Base-by-base conservation (phyloP, 2,113 vertebrate species). In the Nesospiza acunhae region DNA sequence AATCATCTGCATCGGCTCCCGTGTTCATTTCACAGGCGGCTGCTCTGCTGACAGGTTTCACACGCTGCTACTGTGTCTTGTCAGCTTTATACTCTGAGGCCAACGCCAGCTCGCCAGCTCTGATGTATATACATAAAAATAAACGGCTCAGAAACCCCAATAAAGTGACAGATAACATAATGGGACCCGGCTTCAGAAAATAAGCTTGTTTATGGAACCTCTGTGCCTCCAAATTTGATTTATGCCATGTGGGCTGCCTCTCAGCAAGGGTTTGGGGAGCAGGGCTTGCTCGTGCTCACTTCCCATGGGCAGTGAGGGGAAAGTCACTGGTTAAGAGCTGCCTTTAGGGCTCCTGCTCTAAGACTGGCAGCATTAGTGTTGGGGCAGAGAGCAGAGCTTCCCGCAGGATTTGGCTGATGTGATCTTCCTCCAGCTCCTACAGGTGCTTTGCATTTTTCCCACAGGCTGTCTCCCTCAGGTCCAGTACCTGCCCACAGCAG, bases 1-100 rank as follows among this genome's bases (percentile, higher is more conserved):
- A 87, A 89, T 33, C 41, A 2, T 91, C 39, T 4, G 86, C 68
- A 33, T 52, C 3, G 0, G 74, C 90, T 90, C 92, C 66, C 1
- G 18, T 97, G 98, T 98, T 98, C 97, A 98, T 98, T 98, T 98
- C 98, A 98, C 98, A 98, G 97, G 97, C 96, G 76, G 96, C 98
- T 98, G 98, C 97, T 94, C 94, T 33, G 95, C 97, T 98, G 98
- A 98, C 98, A 97, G 97, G 89, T 95, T 93, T 97, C 97, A 94
- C 96, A 94, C 84, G 93, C 95, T 2, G 53, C 95, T 93, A 79
- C 94, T 66, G 37, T 89, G 96, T 98, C 97, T 98, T 97, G 98
- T 98, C 98, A 97, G 96, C 97, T 98, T 98, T 97, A 97, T 90
- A 90, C 96, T 96, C 96, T 55, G 92, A 93, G 97, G 93, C 96